phyloP scores from a whole-genome alignment of 2,888 invertebrate species.

The Siphonodentalium dalli region DNA sequence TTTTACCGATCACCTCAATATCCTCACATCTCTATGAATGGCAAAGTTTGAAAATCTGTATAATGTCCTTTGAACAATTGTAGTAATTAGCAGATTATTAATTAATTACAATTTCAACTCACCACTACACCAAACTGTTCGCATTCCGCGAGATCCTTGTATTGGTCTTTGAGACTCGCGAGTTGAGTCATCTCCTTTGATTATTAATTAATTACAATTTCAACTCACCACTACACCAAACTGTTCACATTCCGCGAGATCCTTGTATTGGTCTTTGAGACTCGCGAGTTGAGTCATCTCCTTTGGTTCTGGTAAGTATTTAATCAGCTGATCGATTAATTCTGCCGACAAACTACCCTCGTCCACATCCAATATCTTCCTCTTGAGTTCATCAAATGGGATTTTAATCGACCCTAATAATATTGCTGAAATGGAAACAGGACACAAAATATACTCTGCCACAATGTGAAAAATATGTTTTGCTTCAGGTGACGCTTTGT shows the following conservation, averaged over 20 bases:
- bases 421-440: constrained; percentile 61
- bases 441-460: background rate
- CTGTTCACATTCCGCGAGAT: constrained; percentile 85
- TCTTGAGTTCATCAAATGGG: constrained; percentile 69
- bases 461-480: no score
- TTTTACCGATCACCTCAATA: no score
- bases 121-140: constrained; percentile 68
- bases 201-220: background rate
- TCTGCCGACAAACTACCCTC: constrained; percentile 84
- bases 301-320: constrained; percentile 87
- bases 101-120: constrained; percentile 44
- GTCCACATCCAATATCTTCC: constrained; percentile 85
- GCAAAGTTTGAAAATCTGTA: no score
- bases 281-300: constrained; percentile 85
- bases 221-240: constrained; percentile 81
- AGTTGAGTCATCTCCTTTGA: constrained; percentile 86
- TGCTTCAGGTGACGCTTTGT: no score
- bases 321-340: constrained; percentile 86
- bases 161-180: constrained; percentile 79
- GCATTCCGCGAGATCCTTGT: constrained; percentile 79
- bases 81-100: no score
- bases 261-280: constrained; percentile 78
- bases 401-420: constrained; percentile 68
- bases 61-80: no score
- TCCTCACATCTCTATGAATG: no score